phyloP scores from a whole-genome alignment of 2,888 invertebrate genomes.

The Microplitis manilae region DNA sequence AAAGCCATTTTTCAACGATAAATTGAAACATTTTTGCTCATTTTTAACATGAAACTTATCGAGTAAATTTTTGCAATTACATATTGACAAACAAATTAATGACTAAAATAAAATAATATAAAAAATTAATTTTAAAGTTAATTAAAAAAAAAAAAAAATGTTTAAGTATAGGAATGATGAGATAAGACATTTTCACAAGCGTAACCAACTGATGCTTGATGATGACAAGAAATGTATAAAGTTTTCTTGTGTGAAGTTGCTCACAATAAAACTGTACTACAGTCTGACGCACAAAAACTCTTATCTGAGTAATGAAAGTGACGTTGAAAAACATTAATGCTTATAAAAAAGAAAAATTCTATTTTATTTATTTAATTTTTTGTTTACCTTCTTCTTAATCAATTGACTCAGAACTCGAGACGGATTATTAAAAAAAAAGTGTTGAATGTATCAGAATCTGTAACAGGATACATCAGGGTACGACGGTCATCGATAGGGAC shows the following conservation, averaged over 20 bases:
- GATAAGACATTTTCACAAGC: conserved; percentile 21
- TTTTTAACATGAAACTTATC: too few species aligned
- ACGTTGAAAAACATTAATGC: background rate
- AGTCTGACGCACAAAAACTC: background rate
- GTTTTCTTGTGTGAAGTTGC: background rate
- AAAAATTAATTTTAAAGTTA: too few species aligned
- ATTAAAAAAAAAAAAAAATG: too few species aligned
- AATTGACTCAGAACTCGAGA: conserved; percentile 15
- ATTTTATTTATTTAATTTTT: background rate
- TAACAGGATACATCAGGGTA: conserved; percentile 50
- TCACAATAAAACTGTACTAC: background rate
- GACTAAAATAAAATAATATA: too few species aligned
- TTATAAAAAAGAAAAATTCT: conserved; percentile 36
- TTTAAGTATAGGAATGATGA: background rate
- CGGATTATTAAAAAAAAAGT: background rate
- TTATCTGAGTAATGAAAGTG: background rate
- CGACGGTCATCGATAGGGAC: conserved; percentile 45
- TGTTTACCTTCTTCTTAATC: background rate
- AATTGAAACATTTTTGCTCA: too few species aligned
- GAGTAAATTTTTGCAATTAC: too few species aligned
- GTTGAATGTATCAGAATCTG: conserved; percentile 45
- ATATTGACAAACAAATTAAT: too few species aligned
- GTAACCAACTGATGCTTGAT: conserved; percentile 27
- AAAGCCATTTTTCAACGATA: too few species aligned
- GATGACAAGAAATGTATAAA: conserved; percentile 18